Percentiles rank a stretch among this genome's conserved stretches.
phyloP scores from a whole-genome alignment of 2,797 vertebrate genomes.

The Tokudaia tokunoshimensis region DNA sequence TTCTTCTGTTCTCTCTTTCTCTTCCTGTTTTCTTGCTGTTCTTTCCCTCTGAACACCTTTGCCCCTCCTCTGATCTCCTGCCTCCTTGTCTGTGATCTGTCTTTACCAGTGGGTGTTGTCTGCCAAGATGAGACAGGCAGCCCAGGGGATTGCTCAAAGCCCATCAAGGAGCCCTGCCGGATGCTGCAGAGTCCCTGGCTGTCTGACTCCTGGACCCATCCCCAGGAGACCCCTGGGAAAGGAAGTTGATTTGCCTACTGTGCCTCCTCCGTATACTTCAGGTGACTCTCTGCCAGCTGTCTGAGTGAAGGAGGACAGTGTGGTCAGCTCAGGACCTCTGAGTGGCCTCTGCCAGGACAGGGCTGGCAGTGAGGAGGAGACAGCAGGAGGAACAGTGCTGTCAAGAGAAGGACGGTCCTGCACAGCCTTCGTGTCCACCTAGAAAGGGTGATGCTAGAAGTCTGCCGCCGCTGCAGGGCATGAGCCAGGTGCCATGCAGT shows the following conservation, averaged over 20 bases:
- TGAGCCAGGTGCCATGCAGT: not conserved
- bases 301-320: constrained; percentile 32
- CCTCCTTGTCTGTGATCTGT: not conserved
- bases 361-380: not conserved
- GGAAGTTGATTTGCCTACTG: constrained; percentile 20
- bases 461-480: not conserved
- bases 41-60: not conserved
- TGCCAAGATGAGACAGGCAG: not conserved
- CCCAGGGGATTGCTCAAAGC: not conserved
- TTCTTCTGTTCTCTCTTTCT: no score
- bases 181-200: not conserved
- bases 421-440: not conserved
- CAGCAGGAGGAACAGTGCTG: no score
- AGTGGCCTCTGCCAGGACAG: not conserved
- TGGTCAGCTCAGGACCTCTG: constrained; percentile 29
- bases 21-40: not conserved
- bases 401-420: not conserved
- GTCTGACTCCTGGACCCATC: not conserved
- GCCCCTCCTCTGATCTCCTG: no score
- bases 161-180: rapidly evolving
- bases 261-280: not conserved
- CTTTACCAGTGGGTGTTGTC: not conserved
- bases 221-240: constrained; percentile 36
- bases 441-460: not conserved
- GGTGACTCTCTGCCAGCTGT: constrained; percentile 16